Evolutionary conservation across 2,797 vertebrate species (phyloP).

Genomic region (Acropternis orthonyx): DNA sequence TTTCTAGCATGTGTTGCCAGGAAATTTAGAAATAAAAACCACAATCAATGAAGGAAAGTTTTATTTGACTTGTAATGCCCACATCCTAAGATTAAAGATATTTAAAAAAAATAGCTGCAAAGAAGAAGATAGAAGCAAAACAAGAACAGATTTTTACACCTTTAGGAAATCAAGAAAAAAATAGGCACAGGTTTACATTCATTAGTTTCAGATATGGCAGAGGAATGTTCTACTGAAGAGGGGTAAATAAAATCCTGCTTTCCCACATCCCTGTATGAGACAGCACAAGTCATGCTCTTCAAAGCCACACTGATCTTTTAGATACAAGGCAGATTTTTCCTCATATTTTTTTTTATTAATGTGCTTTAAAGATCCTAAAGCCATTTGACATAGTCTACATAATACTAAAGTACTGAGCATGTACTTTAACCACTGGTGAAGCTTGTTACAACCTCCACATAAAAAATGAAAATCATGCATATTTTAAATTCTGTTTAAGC

Average conservation of each 20-base stretch:
- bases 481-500: constrained; percentile 39
- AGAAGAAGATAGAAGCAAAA: constrained; percentile 18
- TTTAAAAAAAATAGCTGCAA: not conserved
- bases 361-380: constrained; percentile 22
- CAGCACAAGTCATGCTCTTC: not conserved
- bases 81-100: constrained; percentile 51
- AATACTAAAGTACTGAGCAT: not conserved
- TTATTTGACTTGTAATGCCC: constrained; percentile 70
- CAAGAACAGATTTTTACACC: constrained; percentile 29
- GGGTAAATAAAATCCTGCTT: not conserved
- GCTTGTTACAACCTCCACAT: not conserved
- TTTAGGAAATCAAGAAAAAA: not conserved
- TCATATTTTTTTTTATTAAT: not conserved
- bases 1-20: not conserved
- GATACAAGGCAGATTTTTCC: constrained; percentile 14
- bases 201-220: constrained; percentile 50
- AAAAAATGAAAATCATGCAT: constrained; percentile 42
- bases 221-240: constrained; percentile 50
- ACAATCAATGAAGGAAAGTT: constrained; percentile 24
- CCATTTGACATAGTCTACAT: not conserved
- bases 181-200: constrained; percentile 69
- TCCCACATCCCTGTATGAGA: not conserved
- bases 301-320: constrained; percentile 4
- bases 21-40: not conserved
- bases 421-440: not conserved